Evolutionary conservation across 1,140 invertebrate genomes (phyloP).

Genomic region (Neodiprion fabricii): DNA sequence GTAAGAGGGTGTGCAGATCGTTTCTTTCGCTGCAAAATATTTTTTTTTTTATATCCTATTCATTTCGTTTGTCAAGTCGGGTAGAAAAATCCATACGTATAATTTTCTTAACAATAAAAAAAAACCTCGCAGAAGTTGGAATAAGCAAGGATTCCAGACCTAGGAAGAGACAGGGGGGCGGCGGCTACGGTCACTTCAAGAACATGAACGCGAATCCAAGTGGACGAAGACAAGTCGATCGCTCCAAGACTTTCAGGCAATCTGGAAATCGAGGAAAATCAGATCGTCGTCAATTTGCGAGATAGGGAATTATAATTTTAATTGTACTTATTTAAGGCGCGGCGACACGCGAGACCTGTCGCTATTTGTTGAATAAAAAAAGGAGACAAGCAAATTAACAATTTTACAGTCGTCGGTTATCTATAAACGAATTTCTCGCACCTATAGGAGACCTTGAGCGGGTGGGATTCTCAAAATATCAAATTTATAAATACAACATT

Average conservation of each 20-base stretch:
- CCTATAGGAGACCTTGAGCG: neutral
- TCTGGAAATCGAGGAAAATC: conserved; percentile 44
- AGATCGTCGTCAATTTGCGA: conserved; percentile 60
- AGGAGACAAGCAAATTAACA: neutral
- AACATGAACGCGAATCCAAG: conserved; percentile 67
- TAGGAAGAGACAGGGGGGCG: conserved; percentile 77
- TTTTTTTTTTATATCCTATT: too few relatives aligned
- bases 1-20: neutral
- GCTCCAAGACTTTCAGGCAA: conserved; percentile 49
- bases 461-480: neutral
- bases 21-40: neutral
- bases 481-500: neutral
- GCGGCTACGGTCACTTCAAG: conserved; percentile 81
- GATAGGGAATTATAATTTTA: conserved; percentile 49
- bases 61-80: too few relatives aligned
- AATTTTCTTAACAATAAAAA: conserved; percentile 45
- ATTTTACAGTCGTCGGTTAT: neutral
- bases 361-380: conserved; percentile 16
- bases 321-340: conserved; percentile 20
- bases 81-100: neutral
- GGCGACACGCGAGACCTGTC: conserved; percentile 2
- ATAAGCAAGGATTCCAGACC: conserved; percentile 69
- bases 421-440: neutral
- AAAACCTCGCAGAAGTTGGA: conserved; percentile 61
- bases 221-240: conserved; percentile 56